Evolutionary conservation across 2,113 vertebrate genomes (phyloP).

Genomic region (Bungarus multicinctus): DNA sequence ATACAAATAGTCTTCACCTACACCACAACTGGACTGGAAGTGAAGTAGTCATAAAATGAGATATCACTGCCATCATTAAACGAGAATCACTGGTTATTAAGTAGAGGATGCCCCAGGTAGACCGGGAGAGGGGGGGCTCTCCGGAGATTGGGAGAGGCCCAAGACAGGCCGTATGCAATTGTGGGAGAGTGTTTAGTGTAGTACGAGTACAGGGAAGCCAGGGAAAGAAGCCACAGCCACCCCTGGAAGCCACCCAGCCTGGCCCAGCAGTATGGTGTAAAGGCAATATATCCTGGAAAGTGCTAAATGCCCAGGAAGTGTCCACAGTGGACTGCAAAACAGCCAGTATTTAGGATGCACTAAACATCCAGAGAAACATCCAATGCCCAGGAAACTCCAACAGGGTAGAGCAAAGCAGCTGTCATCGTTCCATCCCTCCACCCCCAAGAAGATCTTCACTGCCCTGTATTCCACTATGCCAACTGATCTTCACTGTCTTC

Average conservation of each 20-base stretch:
- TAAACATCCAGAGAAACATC: not conserved
- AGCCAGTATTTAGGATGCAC: not conserved
- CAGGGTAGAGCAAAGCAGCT: not conserved
- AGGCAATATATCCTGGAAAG: not conserved
- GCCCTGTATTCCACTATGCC: not conserved
- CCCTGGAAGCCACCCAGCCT: not conserved
- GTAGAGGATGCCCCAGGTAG: not conserved
- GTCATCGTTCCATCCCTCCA: too few relatives aligned
- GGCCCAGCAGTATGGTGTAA: not conserved
- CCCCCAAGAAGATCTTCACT: not conserved
- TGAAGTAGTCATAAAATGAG: not conserved
- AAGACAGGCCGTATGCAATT: not conserved
- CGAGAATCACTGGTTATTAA: not conserved
- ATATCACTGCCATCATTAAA: not conserved
- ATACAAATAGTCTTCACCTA: not conserved
- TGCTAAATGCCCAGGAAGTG: not conserved
- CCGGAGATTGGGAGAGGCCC: not conserved
- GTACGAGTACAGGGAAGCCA: not conserved
- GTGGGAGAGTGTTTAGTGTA: not conserved
- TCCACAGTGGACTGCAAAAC: not conserved
- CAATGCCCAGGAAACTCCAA: not conserved
- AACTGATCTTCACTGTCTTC: not conserved
- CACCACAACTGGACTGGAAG: not conserved
- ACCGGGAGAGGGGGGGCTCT: accelerated
- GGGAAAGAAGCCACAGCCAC: not conserved